Base-by-base conservation (phyloP, 2,888 invertebrate species). In the Branchipolynoe longqiensis region DNA sequence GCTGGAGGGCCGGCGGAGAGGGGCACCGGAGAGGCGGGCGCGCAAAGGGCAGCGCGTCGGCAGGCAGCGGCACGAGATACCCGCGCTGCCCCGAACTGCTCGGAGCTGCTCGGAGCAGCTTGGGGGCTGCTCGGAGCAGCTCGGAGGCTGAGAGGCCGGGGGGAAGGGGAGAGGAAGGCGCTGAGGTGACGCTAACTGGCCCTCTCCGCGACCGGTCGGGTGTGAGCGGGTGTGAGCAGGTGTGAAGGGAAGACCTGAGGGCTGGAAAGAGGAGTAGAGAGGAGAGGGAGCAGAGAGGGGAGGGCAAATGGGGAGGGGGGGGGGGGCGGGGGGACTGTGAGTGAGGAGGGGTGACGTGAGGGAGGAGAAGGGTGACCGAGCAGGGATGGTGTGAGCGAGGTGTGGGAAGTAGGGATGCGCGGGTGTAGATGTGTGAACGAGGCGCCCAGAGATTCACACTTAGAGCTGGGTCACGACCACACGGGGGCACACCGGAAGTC, bases 101-200 rank as follows among this genome's bases (percentile, higher is more conserved):
- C n/a, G n/a, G n/a, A n/a, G n/a, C n/a, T n/a, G n/a, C n/a, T n/a
- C n/a, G n/a, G 48, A 48, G 48, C 48, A n/a, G 38, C 36, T 31
- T 36, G 69, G 14, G 62, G 14, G 22, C 14, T 25, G 22, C 62
- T 28, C 12, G 62, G 62, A 62, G 62, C 62, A 25, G 62, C 28
- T 62, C 62, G 28, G 25, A 3, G 62, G 31, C 28, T 25, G 12
- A 0, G 69, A 69, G 69, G 48, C 48, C 8, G 48, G 48, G 48
- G 48, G 48, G 48, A 48, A 8, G 18, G 48, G 48, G 18, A 18
- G 48, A 18, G 48, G 8, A 48, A 18, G 48, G 38, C 36, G 69
- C 36, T 33, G n/a, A 69, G 69, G 36, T 38, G 69, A 38, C 22
- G 22, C 69, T 69, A 69, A 69, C 38, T 69, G 38, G 36, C 38